phyloP scores from a whole-genome alignment of 2,113 vertebrate species.

The Gadus chalcogrammus region DNA sequence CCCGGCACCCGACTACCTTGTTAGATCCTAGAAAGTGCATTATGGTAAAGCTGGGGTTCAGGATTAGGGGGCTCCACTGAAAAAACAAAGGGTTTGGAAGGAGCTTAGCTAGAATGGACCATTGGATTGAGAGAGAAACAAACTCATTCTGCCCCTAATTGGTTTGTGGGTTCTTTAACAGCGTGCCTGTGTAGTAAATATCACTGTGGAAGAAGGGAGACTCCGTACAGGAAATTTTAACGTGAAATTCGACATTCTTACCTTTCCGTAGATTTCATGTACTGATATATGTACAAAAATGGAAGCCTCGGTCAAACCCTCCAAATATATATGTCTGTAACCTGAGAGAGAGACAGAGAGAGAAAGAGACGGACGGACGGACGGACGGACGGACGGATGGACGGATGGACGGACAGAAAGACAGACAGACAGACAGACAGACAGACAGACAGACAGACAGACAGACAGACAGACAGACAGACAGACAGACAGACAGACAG shows the following conservation, averaged over 20 bases:
- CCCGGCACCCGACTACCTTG: conserved; percentile 82
- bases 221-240: neutral
- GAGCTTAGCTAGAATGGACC: conserved; percentile 50
- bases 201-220: neutral
- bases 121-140: neutral
- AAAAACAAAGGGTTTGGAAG: conserved; percentile 72
- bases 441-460: neutral
- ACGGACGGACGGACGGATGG: too few species aligned
- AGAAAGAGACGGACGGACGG: neutral
- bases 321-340: conserved; percentile 95
- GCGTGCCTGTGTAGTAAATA: neutral
- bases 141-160: neutral
- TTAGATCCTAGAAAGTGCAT: conserved; percentile 98
- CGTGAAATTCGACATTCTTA: conserved; percentile 50
- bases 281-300: conserved; percentile 95
- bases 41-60: conserved; percentile 99
- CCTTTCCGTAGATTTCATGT: conserved; percentile 97
- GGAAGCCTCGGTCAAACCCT: conserved; percentile 94
- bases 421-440: conserved; percentile 23
- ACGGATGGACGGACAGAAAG: too few species aligned
- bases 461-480: too few species aligned
- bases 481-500: too few species aligned
- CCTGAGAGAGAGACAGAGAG: conserved; percentile 67
- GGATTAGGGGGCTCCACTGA: conserved; percentile 98
- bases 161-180: conserved; percentile 6